Percentiles rank a stretch among this genome's conserved stretches.
Conservation (phyloP, 2,113 vertebrate genomes). For the Bos javanicus region DNA sequence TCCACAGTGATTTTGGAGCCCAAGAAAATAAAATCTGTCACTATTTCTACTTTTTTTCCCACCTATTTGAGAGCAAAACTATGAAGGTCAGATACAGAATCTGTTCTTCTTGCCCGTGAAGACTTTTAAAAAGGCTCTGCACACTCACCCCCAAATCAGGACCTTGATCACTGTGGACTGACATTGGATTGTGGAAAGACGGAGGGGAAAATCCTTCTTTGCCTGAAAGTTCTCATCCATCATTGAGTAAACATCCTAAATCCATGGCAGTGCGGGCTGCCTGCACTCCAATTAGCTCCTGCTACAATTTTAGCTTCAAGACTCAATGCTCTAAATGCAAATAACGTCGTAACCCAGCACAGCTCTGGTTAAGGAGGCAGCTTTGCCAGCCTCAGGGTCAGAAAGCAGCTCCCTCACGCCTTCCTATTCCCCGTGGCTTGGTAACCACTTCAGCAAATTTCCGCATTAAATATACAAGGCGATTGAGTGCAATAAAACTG, state of each 20-base stretch:
- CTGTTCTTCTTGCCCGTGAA: background rate
- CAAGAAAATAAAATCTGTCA: background rate
- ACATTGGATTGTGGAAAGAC: slow-evolving; percentile 38
- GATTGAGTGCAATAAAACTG: slow-evolving; percentile 49
- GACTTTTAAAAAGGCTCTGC: background rate
- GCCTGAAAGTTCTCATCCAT: slow-evolving; percentile 49
- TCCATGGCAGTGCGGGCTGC: slow-evolving; percentile 56
- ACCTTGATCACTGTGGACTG: slow-evolving; percentile 41
- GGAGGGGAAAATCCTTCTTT: background rate
- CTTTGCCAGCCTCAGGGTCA: slow-evolving; percentile 37
- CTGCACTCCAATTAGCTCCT: slow-evolving; percentile 54
- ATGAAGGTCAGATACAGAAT: background rate
- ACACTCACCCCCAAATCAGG: background rate
- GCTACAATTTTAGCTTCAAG: slow-evolving; percentile 58
- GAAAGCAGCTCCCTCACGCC: background rate
- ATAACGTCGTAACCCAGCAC: slow-evolving; percentile 8
- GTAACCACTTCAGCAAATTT: slow-evolving; percentile 65
- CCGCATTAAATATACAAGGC: slow-evolving; percentile 61
- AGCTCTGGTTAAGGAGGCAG: slow-evolving; percentile 56
- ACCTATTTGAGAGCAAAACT: background rate
- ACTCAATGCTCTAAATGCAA: slow-evolving; percentile 51
- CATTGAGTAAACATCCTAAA: slow-evolving; percentile 71
- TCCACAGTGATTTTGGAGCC: background rate
- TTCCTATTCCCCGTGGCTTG: background rate
- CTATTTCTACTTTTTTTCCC: background rate